Evolutionary conservation across 2,888 invertebrate species (phyloP).

Genomic region (Balanococcus diminutus): DNA sequence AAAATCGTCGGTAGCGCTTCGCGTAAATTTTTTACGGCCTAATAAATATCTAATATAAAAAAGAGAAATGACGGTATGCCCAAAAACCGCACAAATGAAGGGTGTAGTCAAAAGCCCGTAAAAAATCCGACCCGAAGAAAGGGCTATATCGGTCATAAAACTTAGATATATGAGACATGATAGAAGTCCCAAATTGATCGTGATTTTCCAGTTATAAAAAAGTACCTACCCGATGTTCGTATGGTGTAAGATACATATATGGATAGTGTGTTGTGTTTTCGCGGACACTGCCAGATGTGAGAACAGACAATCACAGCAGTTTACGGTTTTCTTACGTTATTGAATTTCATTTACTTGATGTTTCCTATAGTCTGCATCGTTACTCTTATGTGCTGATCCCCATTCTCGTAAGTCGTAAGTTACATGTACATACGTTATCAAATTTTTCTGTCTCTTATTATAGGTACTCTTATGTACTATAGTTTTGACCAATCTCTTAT

Average conservation of each 20-base stretch:
- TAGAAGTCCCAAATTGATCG: slow-evolving; percentile 55
- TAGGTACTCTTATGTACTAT: background rate
- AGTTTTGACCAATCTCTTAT: background rate
- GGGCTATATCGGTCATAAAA: slow-evolving; percentile 52
- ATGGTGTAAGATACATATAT: no score
- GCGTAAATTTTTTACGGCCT: slow-evolving; percentile 54
- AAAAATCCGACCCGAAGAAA: slow-evolving; percentile 51
- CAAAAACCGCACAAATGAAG: slow-evolving; percentile 51
- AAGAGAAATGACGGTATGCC: slow-evolving; percentile 38
- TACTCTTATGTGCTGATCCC: background rate
- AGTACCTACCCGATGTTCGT: slow-evolving; percentile 15
- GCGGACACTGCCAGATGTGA: slow-evolving; percentile 34
- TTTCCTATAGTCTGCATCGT: slow-evolving; percentile 3
- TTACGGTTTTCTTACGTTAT: slow-evolving; percentile 43
- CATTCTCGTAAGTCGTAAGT: background rate
- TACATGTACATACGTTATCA: background rate
- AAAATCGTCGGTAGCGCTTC: slow-evolving; percentile 51
- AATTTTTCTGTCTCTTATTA: background rate
- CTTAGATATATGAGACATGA: slow-evolving; percentile 53
- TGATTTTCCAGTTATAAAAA: slow-evolving; percentile 46
- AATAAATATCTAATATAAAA: slow-evolving; percentile 55
- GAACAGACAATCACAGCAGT: slow-evolving; percentile 47
- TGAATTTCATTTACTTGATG: slow-evolving; percentile 40
- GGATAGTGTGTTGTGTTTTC: background rate
- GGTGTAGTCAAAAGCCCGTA: slow-evolving; percentile 53